These are phyloP conservation scores for Gadopsis bispinosus DNA, from an alignment of 2,797 vertebrate species.

Conservation along the genomic window DNA sequence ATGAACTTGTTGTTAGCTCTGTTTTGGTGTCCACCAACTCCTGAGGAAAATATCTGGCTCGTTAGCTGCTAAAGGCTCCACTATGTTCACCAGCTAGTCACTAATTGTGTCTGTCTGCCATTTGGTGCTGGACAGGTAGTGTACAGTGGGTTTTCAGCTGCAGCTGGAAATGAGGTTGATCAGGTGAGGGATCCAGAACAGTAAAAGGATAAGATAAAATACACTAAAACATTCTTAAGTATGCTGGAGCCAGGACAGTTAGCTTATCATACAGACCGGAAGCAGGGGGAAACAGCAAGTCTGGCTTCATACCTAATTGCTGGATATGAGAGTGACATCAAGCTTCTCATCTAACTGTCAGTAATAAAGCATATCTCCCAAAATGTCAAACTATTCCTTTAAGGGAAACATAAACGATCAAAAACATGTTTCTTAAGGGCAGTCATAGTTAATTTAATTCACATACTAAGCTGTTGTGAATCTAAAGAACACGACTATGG, in stretches of 20 bases:
- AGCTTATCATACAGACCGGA: background rate
- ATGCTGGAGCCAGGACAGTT: background rate
- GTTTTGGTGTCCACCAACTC: too few species aligned
- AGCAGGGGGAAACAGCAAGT: background rate
- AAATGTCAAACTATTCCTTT: background rate
- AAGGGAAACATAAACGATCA: background rate
- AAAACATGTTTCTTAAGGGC: background rate
- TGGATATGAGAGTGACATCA: background rate
- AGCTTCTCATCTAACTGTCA: background rate
- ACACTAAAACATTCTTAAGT: too few species aligned
- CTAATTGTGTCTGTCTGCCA: too few species aligned
- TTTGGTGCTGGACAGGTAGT: background rate
- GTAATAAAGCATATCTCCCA: background rate
- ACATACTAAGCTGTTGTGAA: background rate
- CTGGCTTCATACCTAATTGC: background rate
- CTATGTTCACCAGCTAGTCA: too few species aligned
- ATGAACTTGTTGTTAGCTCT: too few species aligned
- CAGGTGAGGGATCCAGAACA: too few species aligned
- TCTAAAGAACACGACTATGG: background rate
- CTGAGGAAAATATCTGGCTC: too few species aligned
- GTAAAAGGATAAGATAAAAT: too few species aligned
- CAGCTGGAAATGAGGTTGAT: too few species aligned
- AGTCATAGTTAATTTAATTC: background rate
- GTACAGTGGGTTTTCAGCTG: background rate
- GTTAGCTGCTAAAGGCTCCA: too few species aligned